A percentile compares a stretch with the other conserved stretches of the same genome.
These are phyloP conservation scores for Mya arenaria DNA, from an alignment of 1,140 invertebrate species.

Conservation along the genomic window DNA sequence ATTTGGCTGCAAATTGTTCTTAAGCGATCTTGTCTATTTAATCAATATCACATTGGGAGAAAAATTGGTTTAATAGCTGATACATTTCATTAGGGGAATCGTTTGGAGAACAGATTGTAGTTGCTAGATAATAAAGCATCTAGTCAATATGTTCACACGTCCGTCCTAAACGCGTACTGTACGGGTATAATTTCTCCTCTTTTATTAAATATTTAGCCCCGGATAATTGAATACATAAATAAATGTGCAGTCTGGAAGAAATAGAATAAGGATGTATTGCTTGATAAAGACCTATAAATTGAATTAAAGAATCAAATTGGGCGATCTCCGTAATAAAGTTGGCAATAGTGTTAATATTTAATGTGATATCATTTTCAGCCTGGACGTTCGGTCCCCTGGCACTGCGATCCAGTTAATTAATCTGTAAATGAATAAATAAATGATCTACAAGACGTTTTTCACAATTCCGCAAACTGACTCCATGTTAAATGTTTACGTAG, in stretches of 20 bases:
- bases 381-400: no score
- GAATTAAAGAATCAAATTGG: constrained; percentile 47
- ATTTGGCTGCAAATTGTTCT: neutral
- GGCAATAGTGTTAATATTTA: constrained; percentile 48
- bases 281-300: constrained; percentile 52
- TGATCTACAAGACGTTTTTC: no score
- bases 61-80: constrained; percentile 37
- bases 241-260: neutral
- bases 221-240: constrained; percentile 52
- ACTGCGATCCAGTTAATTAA: no score
- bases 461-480: no score
- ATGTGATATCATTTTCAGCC: constrained; percentile 46
- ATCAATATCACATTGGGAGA: constrained; percentile 24
- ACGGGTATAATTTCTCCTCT: neutral
- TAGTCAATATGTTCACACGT: constrained; percentile 45
- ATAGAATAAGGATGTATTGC: neutral
- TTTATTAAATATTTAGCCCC: constrained; percentile 50
- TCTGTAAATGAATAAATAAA: no score
- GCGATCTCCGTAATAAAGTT: constrained; percentile 37
- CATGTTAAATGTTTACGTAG: no score
- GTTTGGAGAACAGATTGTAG: constrained; percentile 21
- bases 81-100: constrained; percentile 2
- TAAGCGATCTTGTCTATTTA: neutral
- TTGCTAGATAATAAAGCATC: constrained; percentile 24
- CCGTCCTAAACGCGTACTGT: neutral